phyloP scores from a whole-genome alignment of 2,113 vertebrate species.

The Thymallus thymallus region DNA sequence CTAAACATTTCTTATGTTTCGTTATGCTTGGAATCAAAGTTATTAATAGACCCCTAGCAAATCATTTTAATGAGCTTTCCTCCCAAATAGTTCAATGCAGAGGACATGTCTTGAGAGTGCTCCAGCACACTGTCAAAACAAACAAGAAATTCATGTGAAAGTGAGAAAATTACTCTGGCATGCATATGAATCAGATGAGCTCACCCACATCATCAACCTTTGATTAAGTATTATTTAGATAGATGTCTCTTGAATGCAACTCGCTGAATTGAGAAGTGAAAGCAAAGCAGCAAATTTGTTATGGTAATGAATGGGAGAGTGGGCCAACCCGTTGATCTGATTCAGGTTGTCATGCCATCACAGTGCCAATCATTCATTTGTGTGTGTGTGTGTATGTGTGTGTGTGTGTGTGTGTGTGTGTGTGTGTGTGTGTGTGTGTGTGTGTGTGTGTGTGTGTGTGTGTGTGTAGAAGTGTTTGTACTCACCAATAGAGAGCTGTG shows the following conservation, averaged over 20 bases:
- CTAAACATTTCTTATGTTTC: constrained; percentile 41
- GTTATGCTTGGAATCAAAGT: constrained; percentile 44
- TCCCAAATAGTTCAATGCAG: constrained; percentile 16
- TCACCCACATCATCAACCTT: constrained; percentile 24
- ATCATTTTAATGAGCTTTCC: constrained; percentile 54
- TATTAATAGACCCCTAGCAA: constrained; percentile 39
- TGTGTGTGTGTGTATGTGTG: no score
- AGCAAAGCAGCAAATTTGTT: constrained; percentile 23
- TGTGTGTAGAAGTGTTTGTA: not conserved
- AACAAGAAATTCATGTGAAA: constrained; percentile 37
- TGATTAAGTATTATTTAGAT: constrained; percentile 30
- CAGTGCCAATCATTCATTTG: not conserved
- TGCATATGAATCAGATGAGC: constrained; percentile 13
- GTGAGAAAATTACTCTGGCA: constrained; percentile 29
- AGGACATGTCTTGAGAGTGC: constrained; percentile 21
- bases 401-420: no score
- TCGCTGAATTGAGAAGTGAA: constrained; percentile 16
- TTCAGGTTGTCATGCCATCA: not conserved
- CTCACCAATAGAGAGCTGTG: constrained; percentile 1
- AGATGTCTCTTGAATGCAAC: constrained; percentile 20
- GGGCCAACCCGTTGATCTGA: constrained; percentile 11
- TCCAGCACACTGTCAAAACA: constrained; percentile 32
- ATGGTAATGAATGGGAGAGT: constrained; percentile 29
- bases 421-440: no score
- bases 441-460: not conserved